A percentile compares a stretch with the other conserved stretches of the same genome.
Evolutionary conservation across 2,113 vertebrate species (phyloP).

Genomic region (Trogon surrucura): DNA sequence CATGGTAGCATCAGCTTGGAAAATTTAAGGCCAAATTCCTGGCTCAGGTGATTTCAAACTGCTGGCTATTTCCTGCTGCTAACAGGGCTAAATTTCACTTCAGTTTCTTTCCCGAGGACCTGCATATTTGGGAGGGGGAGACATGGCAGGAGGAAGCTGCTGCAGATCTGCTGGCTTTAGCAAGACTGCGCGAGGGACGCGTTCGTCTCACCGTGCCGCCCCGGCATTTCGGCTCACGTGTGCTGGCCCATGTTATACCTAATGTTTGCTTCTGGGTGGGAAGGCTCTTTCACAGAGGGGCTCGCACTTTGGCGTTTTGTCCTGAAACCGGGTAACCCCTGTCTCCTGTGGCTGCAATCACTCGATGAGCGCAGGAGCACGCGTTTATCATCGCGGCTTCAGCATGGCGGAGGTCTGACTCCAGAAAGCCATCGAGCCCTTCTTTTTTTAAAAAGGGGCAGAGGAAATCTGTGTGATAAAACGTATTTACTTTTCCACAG

Average conservation of each 20-base stretch:
- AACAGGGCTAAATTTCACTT: background rate
- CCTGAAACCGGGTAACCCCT: background rate
- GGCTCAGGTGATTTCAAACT: slow-evolving; percentile 8
- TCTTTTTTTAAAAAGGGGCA: slow-evolving; percentile 37
- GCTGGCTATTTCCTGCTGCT: slow-evolving; percentile 7
- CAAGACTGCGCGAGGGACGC: fast-evolving
- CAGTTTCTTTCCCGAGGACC: background rate
- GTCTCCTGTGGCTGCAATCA: background rate
- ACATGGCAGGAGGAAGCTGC: background rate
- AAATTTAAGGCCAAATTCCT: slow-evolving; percentile 37
- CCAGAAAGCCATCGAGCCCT: slow-evolving; percentile 11
- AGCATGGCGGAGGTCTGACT: background rate
- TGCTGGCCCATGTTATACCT: fast-evolving
- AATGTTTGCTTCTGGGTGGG: background rate
- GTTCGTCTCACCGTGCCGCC: background rate
- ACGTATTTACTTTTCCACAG: slow-evolving; percentile 48
- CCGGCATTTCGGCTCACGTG: background rate
- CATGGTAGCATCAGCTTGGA: background rate
- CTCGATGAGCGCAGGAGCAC: background rate
- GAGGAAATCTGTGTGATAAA: slow-evolving; percentile 54
- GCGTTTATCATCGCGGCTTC: background rate
- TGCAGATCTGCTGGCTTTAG: background rate
- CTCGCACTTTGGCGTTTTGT: background rate
- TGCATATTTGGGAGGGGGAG: background rate
- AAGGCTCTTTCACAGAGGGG: background rate